A percentile compares a stretch with the other conserved stretches of the same genome.
These are phyloP conservation scores for Tricholauxania praeusta DNA, from an alignment of 2,888 invertebrate genomes.

Conservation along the genomic window DNA sequence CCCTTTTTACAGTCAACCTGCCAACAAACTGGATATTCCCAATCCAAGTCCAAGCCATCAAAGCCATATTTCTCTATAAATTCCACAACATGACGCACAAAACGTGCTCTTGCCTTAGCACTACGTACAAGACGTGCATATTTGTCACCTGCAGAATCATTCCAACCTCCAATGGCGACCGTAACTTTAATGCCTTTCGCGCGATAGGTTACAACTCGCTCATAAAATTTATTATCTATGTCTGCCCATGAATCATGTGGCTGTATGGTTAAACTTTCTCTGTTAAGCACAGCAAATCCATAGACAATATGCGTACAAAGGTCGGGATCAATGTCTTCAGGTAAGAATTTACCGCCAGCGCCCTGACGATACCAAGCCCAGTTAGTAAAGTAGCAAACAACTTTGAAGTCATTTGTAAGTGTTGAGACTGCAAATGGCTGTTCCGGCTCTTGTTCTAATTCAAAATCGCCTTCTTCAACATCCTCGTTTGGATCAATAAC, in stretches of 20 bases:
- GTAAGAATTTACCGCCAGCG: conserved; percentile 79
- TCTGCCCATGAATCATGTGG: conserved; percentile 92
- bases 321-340: conserved; percentile 84
- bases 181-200: conserved; percentile 82
- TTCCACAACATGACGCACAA: conserved; percentile 80
- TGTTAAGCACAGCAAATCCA: conserved; percentile 89
- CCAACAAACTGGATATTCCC: conserved; percentile 96
- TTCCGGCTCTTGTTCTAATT: conserved; percentile 39
- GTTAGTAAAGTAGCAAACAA: conserved; percentile 92
- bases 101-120: conserved; percentile 77
- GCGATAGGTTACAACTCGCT: conserved; percentile 82
- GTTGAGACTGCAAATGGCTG: background rate
- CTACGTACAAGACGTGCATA: conserved; percentile 86
- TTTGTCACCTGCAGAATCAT: conserved; percentile 91
- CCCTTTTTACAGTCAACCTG: conserved; percentile 89
- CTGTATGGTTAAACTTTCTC: conserved; percentile 80
- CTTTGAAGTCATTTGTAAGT: conserved; percentile 73
- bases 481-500: conserved; percentile 56
- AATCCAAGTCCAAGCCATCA: conserved; percentile 92
- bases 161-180: conserved; percentile 95
- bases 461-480: conserved; percentile 55
- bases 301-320: conserved; percentile 93
- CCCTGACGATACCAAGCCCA: conserved; percentile 95
- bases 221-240: conserved; percentile 91
- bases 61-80: conserved; percentile 86